phyloP scores from a whole-genome alignment of 2,888 invertebrate genomes.

The Fragum whitleyi region DNA sequence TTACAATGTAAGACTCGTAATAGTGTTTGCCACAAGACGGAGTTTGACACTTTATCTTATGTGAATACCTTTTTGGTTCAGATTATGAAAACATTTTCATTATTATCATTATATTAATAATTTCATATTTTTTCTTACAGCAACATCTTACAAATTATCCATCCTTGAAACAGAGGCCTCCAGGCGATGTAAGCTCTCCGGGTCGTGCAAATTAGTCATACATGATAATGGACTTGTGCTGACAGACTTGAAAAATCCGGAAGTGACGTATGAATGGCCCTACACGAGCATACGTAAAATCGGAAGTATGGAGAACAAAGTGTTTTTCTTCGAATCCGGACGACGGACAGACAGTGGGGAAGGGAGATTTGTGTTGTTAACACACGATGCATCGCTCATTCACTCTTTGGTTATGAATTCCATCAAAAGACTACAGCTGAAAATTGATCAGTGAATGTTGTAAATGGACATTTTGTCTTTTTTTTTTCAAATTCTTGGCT shows the following conservation, averaged over 20 bases:
- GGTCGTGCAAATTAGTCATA: background rate
- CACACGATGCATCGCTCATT: slow-evolving; percentile 18
- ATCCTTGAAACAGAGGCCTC: slow-evolving; percentile 30
- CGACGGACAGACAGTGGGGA: slow-evolving; percentile 24
- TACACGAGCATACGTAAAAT: slow-evolving; percentile 39
- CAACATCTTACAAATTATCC: slow-evolving; percentile 19
- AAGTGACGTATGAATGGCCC: slow-evolving; percentile 33
- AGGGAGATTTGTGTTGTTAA: slow-evolving; percentile 28
- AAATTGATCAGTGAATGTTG: background rate
- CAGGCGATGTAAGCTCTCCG: slow-evolving; percentile 10
- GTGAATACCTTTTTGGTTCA: no score
- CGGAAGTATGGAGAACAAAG: slow-evolving; percentile 33
- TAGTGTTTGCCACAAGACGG: no score
- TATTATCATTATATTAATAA: no score
- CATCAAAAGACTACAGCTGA: slow-evolving; percentile 20
- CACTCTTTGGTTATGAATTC: slow-evolving; percentile 9
- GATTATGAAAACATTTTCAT: no score
- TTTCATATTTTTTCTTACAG: slow-evolving; percentile 3
- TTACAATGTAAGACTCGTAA: no score
- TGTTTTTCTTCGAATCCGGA: slow-evolving; percentile 43
- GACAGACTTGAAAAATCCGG: background rate
- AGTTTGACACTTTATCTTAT: no score
- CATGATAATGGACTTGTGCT: background rate
- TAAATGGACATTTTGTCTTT: no score
- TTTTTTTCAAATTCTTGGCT: no score